Conservation (phyloP, 92 coral and sea anemone genomes). For the Muricea muricata region DNA sequence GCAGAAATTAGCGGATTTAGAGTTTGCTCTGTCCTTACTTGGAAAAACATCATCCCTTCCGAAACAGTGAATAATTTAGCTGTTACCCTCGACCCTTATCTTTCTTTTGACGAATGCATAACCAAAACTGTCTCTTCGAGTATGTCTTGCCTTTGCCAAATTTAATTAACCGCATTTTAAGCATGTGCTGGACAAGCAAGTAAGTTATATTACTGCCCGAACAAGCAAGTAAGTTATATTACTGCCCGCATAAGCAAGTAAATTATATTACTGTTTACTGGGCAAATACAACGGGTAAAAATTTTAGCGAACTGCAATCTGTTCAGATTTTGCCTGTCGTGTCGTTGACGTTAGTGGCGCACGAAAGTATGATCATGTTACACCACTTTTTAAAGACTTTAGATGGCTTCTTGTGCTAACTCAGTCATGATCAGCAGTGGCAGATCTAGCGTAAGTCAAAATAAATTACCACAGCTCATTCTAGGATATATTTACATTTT, state of each 20-base stretch:
- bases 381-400: slow-evolving; percentile 56
- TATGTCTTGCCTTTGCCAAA: slow-evolving; percentile 26
- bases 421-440: no score
- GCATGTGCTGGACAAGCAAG: not conserved
- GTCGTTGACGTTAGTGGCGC: slow-evolving; percentile 48
- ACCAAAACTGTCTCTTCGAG: slow-evolving; percentile 29
- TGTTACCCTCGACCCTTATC: not conserved
- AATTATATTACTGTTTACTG: not conserved
- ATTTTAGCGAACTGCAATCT: slow-evolving; percentile 34
- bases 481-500: no score
- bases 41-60: not conserved
- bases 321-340: slow-evolving; percentile 59
- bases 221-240: no score
- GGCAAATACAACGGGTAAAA: slow-evolving; percentile 34
- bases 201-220: not conserved
- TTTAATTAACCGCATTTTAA: slow-evolving; percentile 24
- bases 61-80: not conserved
- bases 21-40: not conserved
- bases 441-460: no score
- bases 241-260: no score
- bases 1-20: not conserved
- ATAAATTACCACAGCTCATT: no score
- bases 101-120: slow-evolving; percentile 29
- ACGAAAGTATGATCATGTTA: slow-evolving; percentile 62
- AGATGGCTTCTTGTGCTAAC: slow-evolving; percentile 57